phyloP scores from a whole-genome alignment of 2,888 invertebrate species.

The Thera britannica region DNA sequence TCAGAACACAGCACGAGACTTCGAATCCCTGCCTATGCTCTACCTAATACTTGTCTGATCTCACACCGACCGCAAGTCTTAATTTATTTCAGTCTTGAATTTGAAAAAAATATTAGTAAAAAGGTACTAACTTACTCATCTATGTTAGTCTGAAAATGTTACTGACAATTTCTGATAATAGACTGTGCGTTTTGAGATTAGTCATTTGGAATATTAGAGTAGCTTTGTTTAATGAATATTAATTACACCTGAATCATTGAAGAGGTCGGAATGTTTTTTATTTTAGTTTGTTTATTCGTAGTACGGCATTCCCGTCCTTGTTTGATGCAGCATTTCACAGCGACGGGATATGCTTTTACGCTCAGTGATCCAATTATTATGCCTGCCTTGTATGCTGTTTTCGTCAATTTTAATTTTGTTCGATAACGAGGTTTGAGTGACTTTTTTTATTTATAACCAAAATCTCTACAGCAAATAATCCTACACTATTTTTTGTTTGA shows the following conservation, averaged over 20 bases:
- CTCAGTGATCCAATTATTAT: too few species aligned
- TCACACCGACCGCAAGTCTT: slow-evolving; percentile 7
- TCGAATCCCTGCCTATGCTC: not conserved
- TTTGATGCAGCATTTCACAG: too few species aligned
- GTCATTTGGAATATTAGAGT: not conserved
- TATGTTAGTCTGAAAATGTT: not conserved
- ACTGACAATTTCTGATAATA: not conserved
- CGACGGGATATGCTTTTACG: too few species aligned
- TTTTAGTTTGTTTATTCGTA: too few species aligned
- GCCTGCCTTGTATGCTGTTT: too few species aligned
- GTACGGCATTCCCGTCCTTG: too few species aligned
- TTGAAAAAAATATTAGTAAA: slow-evolving; percentile 1
- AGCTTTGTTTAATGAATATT: too few species aligned
- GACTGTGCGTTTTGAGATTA: not conserved
- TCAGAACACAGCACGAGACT: slow-evolving; percentile 1
- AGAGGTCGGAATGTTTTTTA: too few species aligned
- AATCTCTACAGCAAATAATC: not conserved
- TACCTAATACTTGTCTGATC: not conserved
- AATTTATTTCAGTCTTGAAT: slow-evolving; percentile 14
- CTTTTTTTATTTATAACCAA: not conserved
- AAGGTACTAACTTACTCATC: not conserved
- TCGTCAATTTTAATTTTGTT: not conserved
- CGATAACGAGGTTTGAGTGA: not conserved
- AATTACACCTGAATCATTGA: too few species aligned
- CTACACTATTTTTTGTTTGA: not conserved